A percentile compares a stretch with the other conserved stretches of the same genome.
Conservation (phyloP, 2,888 invertebrate species). For the Eudiplozoon nipponicum region DNA sequence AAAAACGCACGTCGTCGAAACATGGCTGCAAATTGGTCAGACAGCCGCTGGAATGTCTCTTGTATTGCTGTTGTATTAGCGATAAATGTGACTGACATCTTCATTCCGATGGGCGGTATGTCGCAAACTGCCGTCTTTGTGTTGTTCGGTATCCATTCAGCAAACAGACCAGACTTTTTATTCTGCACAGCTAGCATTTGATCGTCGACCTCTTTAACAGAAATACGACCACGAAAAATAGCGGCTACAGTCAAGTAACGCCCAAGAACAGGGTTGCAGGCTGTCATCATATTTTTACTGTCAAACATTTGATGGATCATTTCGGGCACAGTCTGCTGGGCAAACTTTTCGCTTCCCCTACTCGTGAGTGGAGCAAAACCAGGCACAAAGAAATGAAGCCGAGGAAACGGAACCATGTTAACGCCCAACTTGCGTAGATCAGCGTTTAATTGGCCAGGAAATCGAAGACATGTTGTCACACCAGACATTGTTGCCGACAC, state of each 20-base stretch:
- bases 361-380: slow-evolving; percentile 60
- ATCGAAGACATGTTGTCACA: slow-evolving; percentile 9
- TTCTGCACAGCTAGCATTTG: slow-evolving; percentile 69
- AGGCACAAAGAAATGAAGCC: slow-evolving; percentile 42
- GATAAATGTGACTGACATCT: slow-evolving; percentile 59
- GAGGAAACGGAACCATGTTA: slow-evolving; percentile 15
- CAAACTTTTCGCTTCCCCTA: slow-evolving; percentile 46
- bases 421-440: slow-evolving; percentile 13
- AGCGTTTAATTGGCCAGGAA: slow-evolving; percentile 13
- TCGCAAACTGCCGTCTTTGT: slow-evolving; percentile 55
- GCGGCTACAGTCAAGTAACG: slow-evolving; percentile 6
- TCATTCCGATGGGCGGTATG: slow-evolving; percentile 50
- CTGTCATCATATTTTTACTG: slow-evolving; percentile 11
- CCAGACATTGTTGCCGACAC: slow-evolving; percentile 15
- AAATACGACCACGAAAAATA: slow-evolving; percentile 5
- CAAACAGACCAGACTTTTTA: slow-evolving; percentile 45
- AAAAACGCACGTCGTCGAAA: slow-evolving; percentile 29
- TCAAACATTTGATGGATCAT: slow-evolving; percentile 14
- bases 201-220: slow-evolving; percentile 24
- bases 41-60: slow-evolving; percentile 17
- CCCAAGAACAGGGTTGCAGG: slow-evolving; percentile 9
- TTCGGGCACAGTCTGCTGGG: slow-evolving; percentile 7
- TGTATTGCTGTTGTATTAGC: slow-evolving; percentile 17
- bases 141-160: slow-evolving; percentile 61
- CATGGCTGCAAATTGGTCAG: slow-evolving; percentile 33